These are phyloP conservation scores for Temnothorax rugatulus DNA, from an alignment of 2,888 invertebrate species.

Conservation along the genomic window DNA sequence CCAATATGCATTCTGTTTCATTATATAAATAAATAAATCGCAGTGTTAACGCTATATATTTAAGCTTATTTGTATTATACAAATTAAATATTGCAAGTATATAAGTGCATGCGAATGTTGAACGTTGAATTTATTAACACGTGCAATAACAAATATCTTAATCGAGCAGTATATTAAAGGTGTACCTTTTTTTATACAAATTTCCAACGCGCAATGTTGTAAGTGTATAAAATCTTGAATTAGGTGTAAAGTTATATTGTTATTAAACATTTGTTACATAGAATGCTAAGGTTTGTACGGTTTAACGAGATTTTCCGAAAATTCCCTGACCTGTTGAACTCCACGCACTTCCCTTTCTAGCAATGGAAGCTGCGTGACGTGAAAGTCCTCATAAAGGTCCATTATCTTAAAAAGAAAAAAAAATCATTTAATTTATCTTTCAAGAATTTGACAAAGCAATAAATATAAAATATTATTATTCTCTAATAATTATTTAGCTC, in stretches of 20 bases:
- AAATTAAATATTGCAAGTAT: conserved; percentile 31
- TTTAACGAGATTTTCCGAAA: conserved; percentile 94
- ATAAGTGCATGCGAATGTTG: conserved; percentile 41
- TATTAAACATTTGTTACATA: conserved; percentile 61
- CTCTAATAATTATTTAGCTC: neutral
- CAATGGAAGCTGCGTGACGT: conserved; percentile 97
- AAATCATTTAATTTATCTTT: neutral
- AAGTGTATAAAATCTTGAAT: conserved; percentile 61
- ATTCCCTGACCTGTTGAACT: conserved; percentile 92
- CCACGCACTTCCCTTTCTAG: conserved; percentile 98
- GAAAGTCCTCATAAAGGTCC: conserved; percentile 99
- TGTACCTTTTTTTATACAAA: conserved; percentile 60
- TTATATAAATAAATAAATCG: neutral
- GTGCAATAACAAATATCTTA: conserved; percentile 43
- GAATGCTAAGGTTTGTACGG: conserved; percentile 88
- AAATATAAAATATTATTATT: neutral
- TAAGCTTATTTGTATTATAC: conserved; percentile 21
- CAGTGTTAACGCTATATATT: neutral
- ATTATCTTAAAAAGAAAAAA: conserved; percentile 89
- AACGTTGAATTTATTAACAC: conserved; percentile 47
- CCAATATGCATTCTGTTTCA: neutral
- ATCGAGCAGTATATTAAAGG: conserved; percentile 62
- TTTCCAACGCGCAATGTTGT: conserved; percentile 52
- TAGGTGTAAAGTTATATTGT: conserved; percentile 59
- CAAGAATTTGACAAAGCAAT: neutral